A percentile compares a stretch with the other conserved stretches of the same genome.
Conservation (phyloP, 2,113 vertebrate species). For the Jaculus jaculus region DNA sequence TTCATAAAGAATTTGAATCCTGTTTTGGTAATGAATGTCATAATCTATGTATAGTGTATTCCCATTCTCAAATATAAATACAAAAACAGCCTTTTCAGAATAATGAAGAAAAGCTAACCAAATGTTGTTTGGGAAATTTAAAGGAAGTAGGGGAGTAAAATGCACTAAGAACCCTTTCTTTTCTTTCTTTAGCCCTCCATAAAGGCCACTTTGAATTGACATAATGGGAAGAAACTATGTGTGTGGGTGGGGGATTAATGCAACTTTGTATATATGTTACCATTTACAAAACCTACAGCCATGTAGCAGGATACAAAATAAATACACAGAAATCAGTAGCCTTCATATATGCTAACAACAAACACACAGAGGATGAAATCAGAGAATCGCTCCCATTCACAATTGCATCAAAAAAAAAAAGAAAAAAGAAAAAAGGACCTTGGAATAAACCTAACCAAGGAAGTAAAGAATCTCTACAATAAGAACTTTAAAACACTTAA, state of each 20-base stretch:
- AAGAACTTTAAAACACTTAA: too few species aligned
- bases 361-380: too few species aligned
- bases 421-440: too few species aligned
- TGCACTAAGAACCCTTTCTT: neutral
- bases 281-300: too few species aligned
- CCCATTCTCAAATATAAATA: slow-evolving; percentile 35
- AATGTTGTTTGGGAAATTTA: neutral
- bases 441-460: too few species aligned
- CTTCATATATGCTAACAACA: too few species aligned
- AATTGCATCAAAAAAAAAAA: too few species aligned
- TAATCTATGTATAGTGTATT: neutral
- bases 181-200: neutral
- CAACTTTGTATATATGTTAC: neutral
- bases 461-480: too few species aligned
- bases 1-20: neutral
- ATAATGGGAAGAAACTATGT: neutral
- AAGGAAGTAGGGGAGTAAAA: neutral
- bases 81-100: neutral
- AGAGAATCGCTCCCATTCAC: too few species aligned
- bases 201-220: neutral
- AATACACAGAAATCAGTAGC: too few species aligned
- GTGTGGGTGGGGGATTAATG: neutral
- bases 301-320: too few species aligned
- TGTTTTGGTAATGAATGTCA: neutral
- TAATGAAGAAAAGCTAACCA: neutral